Conservation (phyloP, 23 tunicate genomes). For the Trididemnum clinides region DNA sequence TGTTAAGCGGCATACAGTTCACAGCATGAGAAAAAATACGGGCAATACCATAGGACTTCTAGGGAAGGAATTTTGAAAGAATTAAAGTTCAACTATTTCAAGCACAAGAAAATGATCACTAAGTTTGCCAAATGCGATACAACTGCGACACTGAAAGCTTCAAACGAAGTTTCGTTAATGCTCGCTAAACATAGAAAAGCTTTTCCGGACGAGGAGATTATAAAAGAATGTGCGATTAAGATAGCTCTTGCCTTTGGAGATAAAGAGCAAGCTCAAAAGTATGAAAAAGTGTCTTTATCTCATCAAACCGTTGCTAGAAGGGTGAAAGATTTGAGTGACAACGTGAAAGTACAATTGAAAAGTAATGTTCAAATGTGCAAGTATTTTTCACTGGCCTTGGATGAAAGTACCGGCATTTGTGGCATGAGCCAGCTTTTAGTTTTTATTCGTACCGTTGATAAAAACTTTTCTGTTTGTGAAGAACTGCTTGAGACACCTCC, state of each 20-base stretch:
- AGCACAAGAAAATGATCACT: not conserved
- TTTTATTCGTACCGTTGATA: not conserved
- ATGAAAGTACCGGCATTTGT: not conserved
- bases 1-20: conserved; percentile 26
- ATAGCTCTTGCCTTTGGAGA: not conserved
- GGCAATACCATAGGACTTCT: conserved; percentile 17
- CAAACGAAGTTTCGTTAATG: not conserved
- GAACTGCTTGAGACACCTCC: not conserved
- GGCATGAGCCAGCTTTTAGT: conserved; percentile 1
- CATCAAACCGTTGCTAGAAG: conserved; percentile 16
- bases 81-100: not conserved
- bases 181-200: conserved; percentile 1
- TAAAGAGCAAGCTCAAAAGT: not conserved
- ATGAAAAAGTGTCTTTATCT: not conserved
- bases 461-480: not conserved
- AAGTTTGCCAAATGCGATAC: not conserved
- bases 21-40: too few relatives aligned
- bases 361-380: not conserved
- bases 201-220: not conserved
- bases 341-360: not conserved
- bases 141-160: not conserved
- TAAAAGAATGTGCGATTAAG: not conserved
- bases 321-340: not conserved
- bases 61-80: conserved; percentile 20
- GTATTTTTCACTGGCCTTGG: not conserved